Percentiles rank a stretch among this genome's conserved stretches.
phyloP scores from a whole-genome alignment of 2,888 invertebrate genomes.

The Eristalis arbustorum region DNA sequence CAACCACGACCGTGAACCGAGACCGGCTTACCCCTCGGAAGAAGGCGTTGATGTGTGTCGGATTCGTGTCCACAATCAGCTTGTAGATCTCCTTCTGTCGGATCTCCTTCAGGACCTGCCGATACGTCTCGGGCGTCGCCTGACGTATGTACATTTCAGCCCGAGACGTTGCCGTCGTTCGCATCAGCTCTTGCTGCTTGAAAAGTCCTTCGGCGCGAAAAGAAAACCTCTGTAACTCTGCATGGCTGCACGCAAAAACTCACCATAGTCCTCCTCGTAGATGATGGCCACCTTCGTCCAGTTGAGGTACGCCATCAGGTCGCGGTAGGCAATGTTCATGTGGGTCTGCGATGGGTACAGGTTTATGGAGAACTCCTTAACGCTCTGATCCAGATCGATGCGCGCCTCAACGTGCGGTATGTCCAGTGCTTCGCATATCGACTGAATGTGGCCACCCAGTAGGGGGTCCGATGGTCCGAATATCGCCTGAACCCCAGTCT shows the following conservation, averaged over 20 bases:
- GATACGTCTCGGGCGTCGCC: constrained; percentile 85
- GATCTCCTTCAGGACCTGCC: constrained; percentile 84
- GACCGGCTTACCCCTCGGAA: constrained; percentile 89
- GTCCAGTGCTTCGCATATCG: constrained; percentile 92
- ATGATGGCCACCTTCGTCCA: constrained; percentile 97
- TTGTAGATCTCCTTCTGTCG: constrained; percentile 93
- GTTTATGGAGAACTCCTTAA: constrained; percentile 90
- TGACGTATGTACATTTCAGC: constrained; percentile 90
- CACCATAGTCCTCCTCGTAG: constrained; percentile 95
- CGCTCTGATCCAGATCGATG: constrained; percentile 83
- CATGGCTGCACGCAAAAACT: constrained; percentile 74
- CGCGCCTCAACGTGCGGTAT: constrained; percentile 93
- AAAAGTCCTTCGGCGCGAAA: constrained; percentile 84
- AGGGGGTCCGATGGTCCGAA: constrained; percentile 93
- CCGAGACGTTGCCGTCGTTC: constrained; percentile 84
- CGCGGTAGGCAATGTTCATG: constrained; percentile 91
- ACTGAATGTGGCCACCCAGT: constrained; percentile 91
- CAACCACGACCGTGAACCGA: too few relatives aligned
- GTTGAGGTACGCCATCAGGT: constrained; percentile 92
- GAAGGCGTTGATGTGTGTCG: constrained; percentile 89
- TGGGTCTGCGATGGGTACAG: constrained; percentile 91
- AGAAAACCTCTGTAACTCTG: constrained; percentile 76
- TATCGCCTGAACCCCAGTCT: constrained; percentile 91
- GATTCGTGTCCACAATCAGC: constrained; percentile 93
- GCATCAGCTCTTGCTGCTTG: constrained; percentile 91